phyloP scores from a whole-genome alignment of 2,113 vertebrate species.

The Percina caprodes region DNA sequence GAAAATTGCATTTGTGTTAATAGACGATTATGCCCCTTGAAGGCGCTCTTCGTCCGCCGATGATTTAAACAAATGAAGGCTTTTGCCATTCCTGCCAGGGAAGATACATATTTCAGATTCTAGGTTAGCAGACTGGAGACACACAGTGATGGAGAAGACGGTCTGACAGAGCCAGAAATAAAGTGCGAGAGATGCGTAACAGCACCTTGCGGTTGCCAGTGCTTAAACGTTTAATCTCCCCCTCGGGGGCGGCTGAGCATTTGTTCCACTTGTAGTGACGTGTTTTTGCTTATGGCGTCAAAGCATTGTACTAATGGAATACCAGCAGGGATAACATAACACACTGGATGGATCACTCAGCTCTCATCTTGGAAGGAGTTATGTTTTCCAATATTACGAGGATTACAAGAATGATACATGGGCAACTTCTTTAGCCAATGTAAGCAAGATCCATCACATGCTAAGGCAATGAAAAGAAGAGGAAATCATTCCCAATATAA shows the following conservation, averaged over 20 bases:
- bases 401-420: conserved; percentile 13
- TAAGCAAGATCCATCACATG: conserved; percentile 3
- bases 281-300: conserved; percentile 26
- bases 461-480: conserved; percentile 11
- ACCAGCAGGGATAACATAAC: conserved; percentile 5
- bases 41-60: background rate
- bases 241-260: conserved; percentile 1
- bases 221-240: conserved; percentile 41
- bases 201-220: conserved; percentile 25
- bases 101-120: conserved; percentile 54
- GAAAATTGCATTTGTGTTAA: conserved; percentile 38
- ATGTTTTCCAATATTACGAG: conserved; percentile 4
- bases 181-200: conserved; percentile 14
- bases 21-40: conserved; percentile 39
- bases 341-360: conserved; percentile 17
- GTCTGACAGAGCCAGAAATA: background rate
- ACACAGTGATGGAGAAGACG: conserved; percentile 3
- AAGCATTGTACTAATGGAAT: conserved; percentile 7
- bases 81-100: conserved; percentile 51
- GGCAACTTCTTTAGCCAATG: conserved; percentile 9
- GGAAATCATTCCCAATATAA: conserved; percentile 27
- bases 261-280: conserved; percentile 37
- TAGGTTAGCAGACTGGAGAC: conserved; percentile 48
- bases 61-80: conserved; percentile 53
- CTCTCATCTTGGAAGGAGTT: conserved; percentile 21